These are phyloP conservation scores for Anastatus disparis DNA, from an alignment of 1,140 invertebrate genomes.

Conservation along the genomic window DNA sequence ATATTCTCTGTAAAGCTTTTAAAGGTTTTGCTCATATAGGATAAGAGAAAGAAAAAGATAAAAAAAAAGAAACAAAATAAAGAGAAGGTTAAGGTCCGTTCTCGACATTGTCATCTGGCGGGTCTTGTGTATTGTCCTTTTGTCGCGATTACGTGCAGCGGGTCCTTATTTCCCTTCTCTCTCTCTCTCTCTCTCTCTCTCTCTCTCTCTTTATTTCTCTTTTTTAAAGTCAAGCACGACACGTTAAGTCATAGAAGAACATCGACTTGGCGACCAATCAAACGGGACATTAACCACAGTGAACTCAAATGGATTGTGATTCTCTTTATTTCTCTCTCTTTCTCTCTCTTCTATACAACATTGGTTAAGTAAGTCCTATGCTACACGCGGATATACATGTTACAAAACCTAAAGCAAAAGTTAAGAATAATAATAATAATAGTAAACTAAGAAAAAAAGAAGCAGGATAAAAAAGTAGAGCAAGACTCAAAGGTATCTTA, in stretches of 20 bases:
- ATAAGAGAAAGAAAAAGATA: too few relatives aligned
- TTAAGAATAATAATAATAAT: too few relatives aligned
- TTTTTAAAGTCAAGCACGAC: too few relatives aligned
- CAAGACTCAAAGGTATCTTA: too few relatives aligned
- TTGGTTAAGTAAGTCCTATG: neutral
- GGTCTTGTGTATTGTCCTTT: conserved; percentile 23
- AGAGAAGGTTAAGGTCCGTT: conserved; percentile 26
- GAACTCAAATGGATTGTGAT: neutral
- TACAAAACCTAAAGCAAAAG: too few relatives aligned
- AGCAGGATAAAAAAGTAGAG: neutral
- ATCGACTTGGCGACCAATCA: conserved; percentile 57
- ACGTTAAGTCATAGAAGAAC: too few relatives aligned
- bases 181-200: conserved; percentile 23
- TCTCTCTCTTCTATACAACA: neutral
- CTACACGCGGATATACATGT: too few relatives aligned
- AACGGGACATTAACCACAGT: conserved; percentile 65
- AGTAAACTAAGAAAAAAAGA: too few relatives aligned
- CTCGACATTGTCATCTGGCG: conserved; percentile 28
- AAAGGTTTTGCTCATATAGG: conserved; percentile 9
- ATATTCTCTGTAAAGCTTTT: too few relatives aligned
- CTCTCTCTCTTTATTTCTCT: too few relatives aligned
- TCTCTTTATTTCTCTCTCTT: neutral
- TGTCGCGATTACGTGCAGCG: conserved; percentile 33
- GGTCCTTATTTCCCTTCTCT: conserved; percentile 6
- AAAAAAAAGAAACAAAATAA: too few relatives aligned